These are phyloP conservation scores for Campoplex nolae DNA, from an alignment of 2,888 invertebrate species.

Conservation along the genomic window DNA sequence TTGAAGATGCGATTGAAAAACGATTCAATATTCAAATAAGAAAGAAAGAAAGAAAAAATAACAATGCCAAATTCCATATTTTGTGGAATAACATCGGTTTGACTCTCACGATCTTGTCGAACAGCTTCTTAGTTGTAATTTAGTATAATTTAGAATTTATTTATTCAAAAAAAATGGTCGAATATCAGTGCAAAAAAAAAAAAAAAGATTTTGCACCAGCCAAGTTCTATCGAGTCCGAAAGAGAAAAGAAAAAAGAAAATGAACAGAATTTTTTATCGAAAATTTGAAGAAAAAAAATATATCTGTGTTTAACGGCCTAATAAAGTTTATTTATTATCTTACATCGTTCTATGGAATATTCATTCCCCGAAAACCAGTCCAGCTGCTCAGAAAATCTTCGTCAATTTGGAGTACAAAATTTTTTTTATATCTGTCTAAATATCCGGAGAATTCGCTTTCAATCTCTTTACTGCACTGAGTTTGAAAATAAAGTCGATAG, in stretches of 20 bases:
- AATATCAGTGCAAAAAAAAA: no score
- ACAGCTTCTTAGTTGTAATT: background rate
- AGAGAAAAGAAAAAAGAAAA: background rate
- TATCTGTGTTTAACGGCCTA: background rate
- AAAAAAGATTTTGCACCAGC: no score
- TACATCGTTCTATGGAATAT: background rate
- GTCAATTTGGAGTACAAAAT: background rate
- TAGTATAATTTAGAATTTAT: background rate
- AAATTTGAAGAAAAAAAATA: background rate
- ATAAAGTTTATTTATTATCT: background rate
- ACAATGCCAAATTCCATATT: background rate
- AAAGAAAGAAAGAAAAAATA: no score
- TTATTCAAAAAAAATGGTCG: background rate
- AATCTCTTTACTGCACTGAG: background rate
- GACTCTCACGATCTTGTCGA: background rate
- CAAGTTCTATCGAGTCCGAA: background rate
- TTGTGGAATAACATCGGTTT: background rate
- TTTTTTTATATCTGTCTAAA: no score
- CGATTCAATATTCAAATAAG: no score
- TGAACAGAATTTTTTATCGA: background rate
- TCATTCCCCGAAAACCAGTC: background rate
- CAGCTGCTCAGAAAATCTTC: background rate
- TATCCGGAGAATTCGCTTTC: background rate
- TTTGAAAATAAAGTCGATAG: background rate
- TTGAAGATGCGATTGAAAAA: background rate